Percentiles rank a stretch among this genome's conserved stretches.
These are phyloP conservation scores for Progne subis DNA, from an alignment of 2,113 vertebrate species.

Conservation along the genomic window DNA sequence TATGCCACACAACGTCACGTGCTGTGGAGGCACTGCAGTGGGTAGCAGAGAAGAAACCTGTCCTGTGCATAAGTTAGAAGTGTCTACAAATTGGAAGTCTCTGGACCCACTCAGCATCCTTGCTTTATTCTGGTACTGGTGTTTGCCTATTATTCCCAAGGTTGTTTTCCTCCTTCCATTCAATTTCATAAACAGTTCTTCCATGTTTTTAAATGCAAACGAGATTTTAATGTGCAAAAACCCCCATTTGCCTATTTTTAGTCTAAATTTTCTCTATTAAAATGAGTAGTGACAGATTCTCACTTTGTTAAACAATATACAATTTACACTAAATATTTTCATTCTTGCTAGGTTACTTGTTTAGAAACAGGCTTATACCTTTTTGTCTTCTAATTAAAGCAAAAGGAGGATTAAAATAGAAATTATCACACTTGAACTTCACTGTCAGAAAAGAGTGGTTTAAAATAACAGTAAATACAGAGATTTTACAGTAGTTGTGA, in stretches of 20 bases:
- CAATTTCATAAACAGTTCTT: neutral
- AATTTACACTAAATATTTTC: constrained; percentile 49
- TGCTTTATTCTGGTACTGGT: neutral
- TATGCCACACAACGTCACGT: neutral
- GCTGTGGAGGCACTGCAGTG: neutral
- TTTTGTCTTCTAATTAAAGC: constrained; percentile 61
- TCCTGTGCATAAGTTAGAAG: neutral
- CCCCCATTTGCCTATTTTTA: neutral
- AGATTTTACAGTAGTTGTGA: constrained; percentile 36
- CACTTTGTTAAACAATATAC: neutral
- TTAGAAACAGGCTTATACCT: constrained; percentile 35
- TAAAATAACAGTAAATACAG: constrained; percentile 37
- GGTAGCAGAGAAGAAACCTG: neutral
- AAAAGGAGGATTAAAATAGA: constrained; percentile 43
- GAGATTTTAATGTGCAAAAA: neutral
- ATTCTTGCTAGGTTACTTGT: constrained; percentile 14
- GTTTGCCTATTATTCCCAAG: neutral
- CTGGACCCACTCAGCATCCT: neutral
- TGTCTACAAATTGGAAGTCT: neutral
- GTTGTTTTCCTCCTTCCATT: neutral
- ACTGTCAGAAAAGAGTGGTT: constrained; percentile 16
- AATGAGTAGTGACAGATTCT: constrained; percentile 24
- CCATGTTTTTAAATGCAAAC: neutral
- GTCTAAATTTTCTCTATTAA: constrained; percentile 32
- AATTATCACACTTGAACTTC: constrained; percentile 40